Evolutionary conservation across 2,113 vertebrate genomes (phyloP), one percentile per base, ranked within the genome.

Genomic region (Toxostoma redivivum): DNA sequence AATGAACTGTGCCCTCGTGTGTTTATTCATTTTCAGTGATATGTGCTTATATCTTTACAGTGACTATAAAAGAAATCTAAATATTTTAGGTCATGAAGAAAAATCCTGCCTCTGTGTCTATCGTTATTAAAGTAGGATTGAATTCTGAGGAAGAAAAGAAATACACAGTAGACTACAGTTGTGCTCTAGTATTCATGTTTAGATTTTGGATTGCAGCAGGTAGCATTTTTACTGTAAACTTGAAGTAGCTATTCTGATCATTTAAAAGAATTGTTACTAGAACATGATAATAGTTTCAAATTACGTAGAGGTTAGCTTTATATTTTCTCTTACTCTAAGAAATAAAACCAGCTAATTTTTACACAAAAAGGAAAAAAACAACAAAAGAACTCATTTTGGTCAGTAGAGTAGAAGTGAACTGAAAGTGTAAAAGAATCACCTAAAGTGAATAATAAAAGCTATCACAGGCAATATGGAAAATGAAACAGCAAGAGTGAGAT

Each of bases 401-500:
- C 64, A 91, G 28, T 80, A 69, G 31, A 91, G 42, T 48, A 90
- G 86, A 73, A 82, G 30, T 66, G 82, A 86, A 66, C 24, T 69
- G 56, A 17, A 94, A 60, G 50, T 96, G 45, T 58, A 80, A 61
- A 81, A 57, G 48, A 90, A 23, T 79, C 25, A 87, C 65, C 9
- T 9, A 71, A 91, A 94, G 45, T 79, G 78, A 60, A 92, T 80
- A 64, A 76, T 53, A 81, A 92, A 87, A 81, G 4, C 10, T 57
- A 40, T 81, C 48, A 79, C 40, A 87, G 79, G 79, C 12, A 56
- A 10, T 40, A 81, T 40, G 16, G 81, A 67, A 94, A 92, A 80
- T 66, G 30, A 90, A 65, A 78, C 20, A 87, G 50, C 40, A 54
- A 37, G 54, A 24, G 13, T 44, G 33, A 87, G 56, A 86, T 20